phyloP scores from a whole-genome alignment of 2,797 vertebrate species.

The Mergus octosetaceus region DNA sequence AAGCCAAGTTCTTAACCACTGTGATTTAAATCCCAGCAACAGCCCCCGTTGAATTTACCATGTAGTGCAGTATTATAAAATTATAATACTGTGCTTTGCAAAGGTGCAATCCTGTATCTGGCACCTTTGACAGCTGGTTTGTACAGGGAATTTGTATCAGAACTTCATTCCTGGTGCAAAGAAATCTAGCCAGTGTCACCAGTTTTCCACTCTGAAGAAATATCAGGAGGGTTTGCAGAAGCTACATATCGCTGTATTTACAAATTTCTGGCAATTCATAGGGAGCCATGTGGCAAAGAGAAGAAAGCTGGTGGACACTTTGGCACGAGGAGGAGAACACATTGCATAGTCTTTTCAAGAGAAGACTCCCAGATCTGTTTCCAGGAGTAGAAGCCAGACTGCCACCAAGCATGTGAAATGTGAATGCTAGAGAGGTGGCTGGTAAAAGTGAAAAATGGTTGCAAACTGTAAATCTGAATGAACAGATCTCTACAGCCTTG shows the following conservation, averaged over 20 bases:
- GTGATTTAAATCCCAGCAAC: background rate
- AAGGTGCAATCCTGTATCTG: background rate
- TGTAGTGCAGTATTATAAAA: background rate
- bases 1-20: background rate
- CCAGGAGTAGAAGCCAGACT: background rate
- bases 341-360: background rate
- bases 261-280: background rate
- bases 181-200: background rate
- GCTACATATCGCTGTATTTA: background rate
- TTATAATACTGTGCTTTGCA: background rate
- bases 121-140: background rate
- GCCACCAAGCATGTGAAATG: background rate
- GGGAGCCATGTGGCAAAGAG: background rate
- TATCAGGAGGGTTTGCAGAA: background rate
- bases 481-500: background rate
- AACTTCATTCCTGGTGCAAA: background rate
- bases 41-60: background rate
- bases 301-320: background rate
- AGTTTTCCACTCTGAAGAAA: background rate
- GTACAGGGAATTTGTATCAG: background rate
- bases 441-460: background rate
- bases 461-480: background rate
- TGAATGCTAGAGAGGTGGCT: background rate
- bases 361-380: background rate
- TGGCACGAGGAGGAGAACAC: background rate